Conservation (phyloP, 1,140 invertebrate species). For the Epicauta chinensis region DNA sequence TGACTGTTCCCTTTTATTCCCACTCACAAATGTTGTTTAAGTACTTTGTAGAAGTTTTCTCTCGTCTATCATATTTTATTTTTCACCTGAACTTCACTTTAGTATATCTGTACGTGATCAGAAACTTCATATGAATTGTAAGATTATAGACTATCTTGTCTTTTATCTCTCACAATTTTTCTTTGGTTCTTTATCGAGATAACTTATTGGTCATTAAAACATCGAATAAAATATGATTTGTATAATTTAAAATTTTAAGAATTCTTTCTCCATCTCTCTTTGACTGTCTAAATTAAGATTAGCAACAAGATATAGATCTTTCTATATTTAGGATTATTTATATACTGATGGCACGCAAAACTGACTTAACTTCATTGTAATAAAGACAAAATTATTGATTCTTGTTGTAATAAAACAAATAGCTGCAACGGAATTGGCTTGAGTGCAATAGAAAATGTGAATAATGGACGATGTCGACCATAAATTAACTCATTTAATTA, state of each 20-base stretch:
- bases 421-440: neutral
- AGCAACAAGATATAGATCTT: too few species aligned
- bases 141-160: neutral
- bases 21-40: neutral
- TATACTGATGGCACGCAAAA: too few species aligned
- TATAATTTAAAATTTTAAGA: too few species aligned
- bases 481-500: neutral
- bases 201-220: too few species aligned
- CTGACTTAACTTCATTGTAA: too few species aligned
- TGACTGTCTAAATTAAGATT: too few species aligned
- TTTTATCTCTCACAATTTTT: too few species aligned
- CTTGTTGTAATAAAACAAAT: neutral
- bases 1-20: slow-evolving; percentile 3
- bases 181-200: too few species aligned
- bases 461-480: neutral
- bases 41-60: neutral
- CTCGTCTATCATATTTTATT: slow-evolving; percentile 20
- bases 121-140: slow-evolving; percentile 5
- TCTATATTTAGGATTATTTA: too few species aligned
- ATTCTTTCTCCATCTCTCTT: too few species aligned
- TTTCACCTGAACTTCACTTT: slow-evolving; percentile 19
- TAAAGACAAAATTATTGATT: neutral
- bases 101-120: slow-evolving; percentile 21
- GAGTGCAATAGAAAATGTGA: neutral
- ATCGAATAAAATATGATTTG: too few species aligned